Evolutionary conservation across 1,140 invertebrate genomes (phyloP).

Genomic region (Helicoverpa zea): DNA sequence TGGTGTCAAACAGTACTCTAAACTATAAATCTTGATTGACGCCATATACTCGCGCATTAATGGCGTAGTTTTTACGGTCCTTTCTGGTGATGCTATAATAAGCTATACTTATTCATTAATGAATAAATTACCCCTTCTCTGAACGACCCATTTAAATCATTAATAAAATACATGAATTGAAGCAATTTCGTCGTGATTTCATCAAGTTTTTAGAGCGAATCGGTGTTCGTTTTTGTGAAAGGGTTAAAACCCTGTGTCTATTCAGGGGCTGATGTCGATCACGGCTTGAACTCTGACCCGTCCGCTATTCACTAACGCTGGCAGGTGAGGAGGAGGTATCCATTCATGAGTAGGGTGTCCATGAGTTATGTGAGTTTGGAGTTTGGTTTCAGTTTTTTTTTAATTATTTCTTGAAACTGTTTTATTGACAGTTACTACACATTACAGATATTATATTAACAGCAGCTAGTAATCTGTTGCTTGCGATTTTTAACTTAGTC

Average conservation of each 20-base stretch:
- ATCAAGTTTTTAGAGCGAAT: constrained; percentile 3
- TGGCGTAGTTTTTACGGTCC: too few relatives aligned
- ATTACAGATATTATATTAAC: too few relatives aligned
- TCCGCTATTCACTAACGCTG: constrained; percentile 33
- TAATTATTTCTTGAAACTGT: too few relatives aligned
- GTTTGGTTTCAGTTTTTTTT: background rate
- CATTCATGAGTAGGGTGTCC: constrained; percentile 33
- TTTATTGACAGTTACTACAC: too few relatives aligned
- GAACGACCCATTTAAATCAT: background rate
- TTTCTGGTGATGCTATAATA: too few relatives aligned
- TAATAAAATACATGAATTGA: background rate
- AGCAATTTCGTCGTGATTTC: background rate
- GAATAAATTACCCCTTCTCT: too few relatives aligned
- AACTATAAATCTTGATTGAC: too few relatives aligned
- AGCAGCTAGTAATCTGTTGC: too few relatives aligned
- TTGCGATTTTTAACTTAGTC: too few relatives aligned
- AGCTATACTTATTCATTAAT: too few relatives aligned
- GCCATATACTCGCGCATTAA: too few relatives aligned
- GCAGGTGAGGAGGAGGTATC: constrained; percentile 40
- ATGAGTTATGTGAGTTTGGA: background rate
- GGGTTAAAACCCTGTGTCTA: constrained; percentile 45
- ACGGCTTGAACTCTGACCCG: constrained; percentile 36
- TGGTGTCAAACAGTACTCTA: too few relatives aligned
- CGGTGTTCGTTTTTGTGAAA: constrained; percentile 30
- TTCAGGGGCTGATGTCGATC: constrained; percentile 29